Base-by-base conservation (phyloP, 2,888 invertebrate genomes). In the Acronicta leporina region DNA sequence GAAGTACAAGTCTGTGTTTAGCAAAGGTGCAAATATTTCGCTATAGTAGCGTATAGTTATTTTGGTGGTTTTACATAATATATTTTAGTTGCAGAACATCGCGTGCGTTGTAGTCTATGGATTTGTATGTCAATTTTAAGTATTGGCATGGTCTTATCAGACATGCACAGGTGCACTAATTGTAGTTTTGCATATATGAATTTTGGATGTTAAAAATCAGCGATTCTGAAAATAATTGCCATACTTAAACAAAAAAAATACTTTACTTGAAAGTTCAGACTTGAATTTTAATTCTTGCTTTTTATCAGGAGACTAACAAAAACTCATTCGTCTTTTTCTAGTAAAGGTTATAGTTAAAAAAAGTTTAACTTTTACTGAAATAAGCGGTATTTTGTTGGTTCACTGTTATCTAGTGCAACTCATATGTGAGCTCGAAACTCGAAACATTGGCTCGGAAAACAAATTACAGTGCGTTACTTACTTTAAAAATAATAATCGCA, bases 81-180 rank as follows among this genome's bases (percentile, higher is more conserved):
- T n/a, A n/a, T 52, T 25, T 30, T 15, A 42, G n/a, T 16, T 35
- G 2, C 1, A n/a, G n/a, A 38, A 13, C 7, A 33, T 67, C 6
- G 51, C 44, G 47, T 55, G 63, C 10, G 20, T n/a, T n/a, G n/a
- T n/a, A n/a, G n/a, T 41, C 48, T 16, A n/a, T 40, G 30, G 30
- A 5, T 27, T 0, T 27, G 14, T 54, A 49, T 54, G 8, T 1
- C 6, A 20, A 69, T 54, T 46, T 54, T 7, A 53, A 53, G 7
- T 43, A 4, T 62, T 30, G 5, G 11, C 11, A 27, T 25, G 40
- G 33, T 25, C 20, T 6, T 14, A 53, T 40, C n/a, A 27, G 41
- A 44, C 43, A 70, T 56, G 57, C 41, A 48, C 47, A 51, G 10
- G 47, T 67, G 57, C 44, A 63, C 6, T 42, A 48, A 40, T 56